Evolutionary conservation across 2,888 invertebrate genomes (phyloP).

Genomic region (Lampropteryx suffumata): DNA sequence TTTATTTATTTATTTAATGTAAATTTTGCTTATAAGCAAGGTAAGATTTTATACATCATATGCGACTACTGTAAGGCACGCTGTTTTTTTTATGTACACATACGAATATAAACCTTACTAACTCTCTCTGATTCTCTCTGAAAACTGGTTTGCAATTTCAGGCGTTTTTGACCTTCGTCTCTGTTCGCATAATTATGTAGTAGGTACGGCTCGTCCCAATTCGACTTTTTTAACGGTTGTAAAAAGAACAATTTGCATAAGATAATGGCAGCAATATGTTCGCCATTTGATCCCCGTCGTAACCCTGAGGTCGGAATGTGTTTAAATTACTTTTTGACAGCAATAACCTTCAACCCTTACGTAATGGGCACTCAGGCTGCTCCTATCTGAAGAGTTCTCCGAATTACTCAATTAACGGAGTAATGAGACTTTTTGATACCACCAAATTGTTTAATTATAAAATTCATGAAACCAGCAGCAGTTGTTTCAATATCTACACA

Average conservation of each 20-base stretch:
- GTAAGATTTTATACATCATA: too few relatives aligned
- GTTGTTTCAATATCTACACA: background rate
- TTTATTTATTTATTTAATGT: too few relatives aligned
- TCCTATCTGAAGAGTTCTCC: slow-evolving; percentile 34
- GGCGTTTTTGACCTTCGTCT: background rate
- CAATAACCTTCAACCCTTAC: slow-evolving; percentile 32
- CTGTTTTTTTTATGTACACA: too few relatives aligned
- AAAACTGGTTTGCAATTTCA: too few relatives aligned
- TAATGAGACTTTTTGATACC: slow-evolving; percentile 30
- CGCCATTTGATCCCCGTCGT: slow-evolving; percentile 19
- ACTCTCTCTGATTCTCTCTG: too few relatives aligned
- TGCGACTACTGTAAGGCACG: too few relatives aligned
- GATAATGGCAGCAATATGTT: slow-evolving; percentile 21
- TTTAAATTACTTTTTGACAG: slow-evolving; percentile 41
- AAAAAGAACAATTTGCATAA: slow-evolving; percentile 23
- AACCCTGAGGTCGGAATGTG: slow-evolving; percentile 26
- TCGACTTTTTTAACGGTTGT: background rate
- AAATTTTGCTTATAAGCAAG: too few relatives aligned
- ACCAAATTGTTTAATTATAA: slow-evolving; percentile 13
- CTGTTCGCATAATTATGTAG: too few relatives aligned
- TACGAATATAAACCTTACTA: too few relatives aligned
- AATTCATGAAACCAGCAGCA: slow-evolving; percentile 10
- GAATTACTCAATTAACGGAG: slow-evolving; percentile 34
- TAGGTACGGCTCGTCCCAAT: too few relatives aligned
- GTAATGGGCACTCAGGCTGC: slow-evolving; percentile 31